Evolutionary conservation across 2,113 vertebrate genomes (phyloP).

Genomic region (Erpornis zantholeuca): DNA sequence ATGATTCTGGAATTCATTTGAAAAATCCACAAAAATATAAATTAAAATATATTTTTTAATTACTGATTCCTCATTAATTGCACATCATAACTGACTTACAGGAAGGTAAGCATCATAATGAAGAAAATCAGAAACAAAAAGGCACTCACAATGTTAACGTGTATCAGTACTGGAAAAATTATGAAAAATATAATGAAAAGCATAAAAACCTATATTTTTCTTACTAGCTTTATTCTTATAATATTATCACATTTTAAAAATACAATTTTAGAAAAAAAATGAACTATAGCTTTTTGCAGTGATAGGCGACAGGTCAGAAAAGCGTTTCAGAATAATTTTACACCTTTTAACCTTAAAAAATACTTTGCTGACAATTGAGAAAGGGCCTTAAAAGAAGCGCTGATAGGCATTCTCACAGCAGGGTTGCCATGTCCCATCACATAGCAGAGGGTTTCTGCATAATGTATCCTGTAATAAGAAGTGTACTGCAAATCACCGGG

Average conservation of each 20-base stretch:
- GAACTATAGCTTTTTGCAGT: conserved; percentile 79
- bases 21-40: neutral
- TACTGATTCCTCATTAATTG: conserved; percentile 57
- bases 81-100: neutral
- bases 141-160: conserved; percentile 4
- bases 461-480: conserved; percentile 80
- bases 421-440: conserved; percentile 81
- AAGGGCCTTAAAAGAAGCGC: conserved; percentile 84
- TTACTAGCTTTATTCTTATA: conserved; percentile 69
- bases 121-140: conserved; percentile 56
- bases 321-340: conserved; percentile 89
- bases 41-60: neutral
- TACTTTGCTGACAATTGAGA: conserved; percentile 87
- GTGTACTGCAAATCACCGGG: conserved; percentile 69
- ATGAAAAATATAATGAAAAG: conserved; percentile 34
- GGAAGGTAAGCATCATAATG: conserved; percentile 30
- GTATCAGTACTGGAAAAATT: neutral
- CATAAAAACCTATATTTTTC: conserved; percentile 66
- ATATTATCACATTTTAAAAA: conserved; percentile 77
- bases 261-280: conserved; percentile 75
- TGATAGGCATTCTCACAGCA: conserved; percentile 83
- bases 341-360: conserved; percentile 90
- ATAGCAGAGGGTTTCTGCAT: conserved; percentile 77
- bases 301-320: conserved; percentile 86
- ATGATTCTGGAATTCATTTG: conserved; percentile 40